Conservation (phyloP, 2,113 vertebrate genomes). For the Pseudorasbora parva region DNA sequence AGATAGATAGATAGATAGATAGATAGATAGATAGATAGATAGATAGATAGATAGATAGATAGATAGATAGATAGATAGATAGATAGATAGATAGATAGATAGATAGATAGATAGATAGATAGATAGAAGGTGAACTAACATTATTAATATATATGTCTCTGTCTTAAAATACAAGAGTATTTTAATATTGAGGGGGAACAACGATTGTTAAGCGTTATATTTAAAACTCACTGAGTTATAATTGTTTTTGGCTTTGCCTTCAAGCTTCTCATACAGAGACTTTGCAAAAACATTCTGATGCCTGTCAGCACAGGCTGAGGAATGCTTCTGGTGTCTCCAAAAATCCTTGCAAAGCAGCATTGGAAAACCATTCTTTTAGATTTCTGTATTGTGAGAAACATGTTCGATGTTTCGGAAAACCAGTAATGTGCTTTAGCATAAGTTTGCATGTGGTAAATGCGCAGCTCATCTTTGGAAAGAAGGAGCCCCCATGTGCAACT, state of each 20-base stretch:
- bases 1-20: too few species aligned
- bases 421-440: not conserved
- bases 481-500: not conserved
- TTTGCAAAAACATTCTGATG: constrained; percentile 53
- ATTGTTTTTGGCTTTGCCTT: constrained; percentile 13
- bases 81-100: too few species aligned
- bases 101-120: too few species aligned
- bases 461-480: constrained; percentile 55
- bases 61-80: too few species aligned
- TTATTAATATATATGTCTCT: not conserved
- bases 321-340: constrained; percentile 60
- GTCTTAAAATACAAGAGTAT: not conserved
- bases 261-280: not conserved
- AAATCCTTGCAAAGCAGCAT: constrained; percentile 42
- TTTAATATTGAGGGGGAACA: not conserved
- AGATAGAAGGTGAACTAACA: too few species aligned
- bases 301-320: constrained; percentile 64
- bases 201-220: not conserved
- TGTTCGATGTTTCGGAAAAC: not conserved
- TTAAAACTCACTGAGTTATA: not conserved
- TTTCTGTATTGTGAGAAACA: not conserved
- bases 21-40: too few species aligned
- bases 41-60: too few species aligned
- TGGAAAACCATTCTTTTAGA: too few species aligned
- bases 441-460: not conserved